phyloP scores from a whole-genome alignment of 2,888 invertebrate species.

The Brachyopa scutellaris region DNA sequence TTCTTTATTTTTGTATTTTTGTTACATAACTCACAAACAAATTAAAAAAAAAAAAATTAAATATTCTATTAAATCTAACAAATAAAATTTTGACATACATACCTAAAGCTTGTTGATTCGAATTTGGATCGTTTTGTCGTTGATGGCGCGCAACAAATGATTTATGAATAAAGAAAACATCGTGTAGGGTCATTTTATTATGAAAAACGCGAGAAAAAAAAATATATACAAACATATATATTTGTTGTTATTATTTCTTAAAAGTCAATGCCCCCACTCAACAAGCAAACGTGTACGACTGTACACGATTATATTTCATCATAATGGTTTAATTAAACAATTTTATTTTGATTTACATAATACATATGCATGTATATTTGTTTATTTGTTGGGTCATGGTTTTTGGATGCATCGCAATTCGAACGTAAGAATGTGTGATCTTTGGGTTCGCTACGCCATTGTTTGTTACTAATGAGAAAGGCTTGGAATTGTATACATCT shows the following conservation, averaged over 20 bases:
- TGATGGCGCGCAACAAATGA: too few species aligned
- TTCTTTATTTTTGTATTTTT: neutral
- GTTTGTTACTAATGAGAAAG: too few species aligned
- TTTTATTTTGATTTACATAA: neutral
- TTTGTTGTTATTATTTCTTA: neutral
- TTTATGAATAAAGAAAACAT: too few species aligned
- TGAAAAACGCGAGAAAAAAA: neutral
- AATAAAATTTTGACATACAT: neutral
- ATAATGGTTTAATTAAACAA: neutral
- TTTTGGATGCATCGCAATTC: too few species aligned
- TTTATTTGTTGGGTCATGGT: too few species aligned
- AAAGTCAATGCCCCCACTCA: neutral
- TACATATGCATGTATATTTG: too few species aligned
- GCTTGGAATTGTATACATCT: too few species aligned
- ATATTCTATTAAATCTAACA: constrained; percentile 2
- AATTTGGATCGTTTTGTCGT: constrained; percentile 3
- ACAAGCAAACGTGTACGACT: neutral
- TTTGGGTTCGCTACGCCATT: too few species aligned
- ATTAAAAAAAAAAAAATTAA: neutral
- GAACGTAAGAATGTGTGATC: too few species aligned
- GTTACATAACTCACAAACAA: neutral
- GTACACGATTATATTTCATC: neutral
- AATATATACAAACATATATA: too few species aligned
- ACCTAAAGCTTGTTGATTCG: constrained; percentile 7
- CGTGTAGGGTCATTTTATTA: constrained; percentile 12